Base-by-base conservation (phyloP, 2,888 invertebrate genomes). In the Apodemia zela region DNA sequence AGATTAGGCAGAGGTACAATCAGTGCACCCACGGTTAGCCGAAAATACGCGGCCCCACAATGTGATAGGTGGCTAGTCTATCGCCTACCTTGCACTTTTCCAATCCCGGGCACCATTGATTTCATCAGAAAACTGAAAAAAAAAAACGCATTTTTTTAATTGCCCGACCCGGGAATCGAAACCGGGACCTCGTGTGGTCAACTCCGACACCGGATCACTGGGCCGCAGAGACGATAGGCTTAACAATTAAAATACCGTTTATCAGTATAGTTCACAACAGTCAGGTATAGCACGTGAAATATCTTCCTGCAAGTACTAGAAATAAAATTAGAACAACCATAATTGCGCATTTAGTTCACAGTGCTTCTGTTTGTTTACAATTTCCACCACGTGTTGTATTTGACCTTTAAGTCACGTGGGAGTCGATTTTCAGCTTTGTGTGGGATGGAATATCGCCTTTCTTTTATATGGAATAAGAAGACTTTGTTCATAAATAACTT, bases 351-450 rank as follows among this genome's bases (percentile, higher is more conserved):
- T 57, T 57, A 57, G 54, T n/a, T 15, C 29, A 29, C 54, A 57
- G 54, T 57, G 29, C 54, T 29, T 57, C 54, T 29, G 54, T 57
- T 57, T 57, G 54, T 57, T 57, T 57, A 57, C 54, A 25, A 57
- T 57, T 29, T 67, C 67, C 66, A 66, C 63, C 72, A 65, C 71
- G 69, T 70, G 68, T 71, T 66, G 61, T 69, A 59, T 69, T 61
- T 75, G 79, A 80, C 80, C 79, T 79, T 80, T 76, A 66, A 69
- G 72, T 71, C 76, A 77, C 76, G 79, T 80, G 79, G 76, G 70
- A 75, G 73, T 57, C 15, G 54, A 57, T 57, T 54, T 54, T 54
- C 51, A 54, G 15, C 54, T 47, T 47, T 15, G 54, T 25, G 54
- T 8, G 2, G 17, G 29, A 15, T 29, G 54, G 29, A 29, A 57